Conservation (phyloP, 2,113 vertebrate species). For the Lagopus leucura region DNA sequence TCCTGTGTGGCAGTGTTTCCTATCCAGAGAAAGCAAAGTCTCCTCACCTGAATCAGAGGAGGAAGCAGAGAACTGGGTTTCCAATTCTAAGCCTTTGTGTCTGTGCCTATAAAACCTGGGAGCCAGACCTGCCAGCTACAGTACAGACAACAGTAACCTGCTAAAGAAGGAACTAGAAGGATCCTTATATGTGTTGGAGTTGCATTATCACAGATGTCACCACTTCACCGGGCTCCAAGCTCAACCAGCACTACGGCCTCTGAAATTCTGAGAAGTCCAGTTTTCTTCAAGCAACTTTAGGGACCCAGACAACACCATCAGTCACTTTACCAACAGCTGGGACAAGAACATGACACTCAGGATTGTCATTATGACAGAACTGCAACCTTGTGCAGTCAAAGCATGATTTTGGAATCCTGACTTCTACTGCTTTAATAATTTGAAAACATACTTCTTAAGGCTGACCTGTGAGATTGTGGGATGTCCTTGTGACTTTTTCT, state of each 20-base stretch:
- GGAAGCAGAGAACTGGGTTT: background rate
- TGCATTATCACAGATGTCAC: too few species aligned
- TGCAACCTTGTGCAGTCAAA: too few species aligned
- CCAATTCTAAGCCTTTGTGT: background rate
- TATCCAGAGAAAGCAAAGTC: background rate
- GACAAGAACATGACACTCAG: too few species aligned
- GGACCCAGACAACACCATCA: too few species aligned
- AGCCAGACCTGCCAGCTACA: fast-evolving
- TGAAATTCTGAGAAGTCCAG: background rate
- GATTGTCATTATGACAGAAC: too few species aligned
- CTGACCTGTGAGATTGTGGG: too few species aligned
- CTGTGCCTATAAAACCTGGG: background rate
- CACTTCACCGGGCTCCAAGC: too few species aligned
- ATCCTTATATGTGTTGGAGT: background rate
- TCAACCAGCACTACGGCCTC: background rate
- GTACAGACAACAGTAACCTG: background rate
- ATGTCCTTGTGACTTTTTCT: too few species aligned
- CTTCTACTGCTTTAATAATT: too few species aligned
- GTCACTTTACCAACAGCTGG: too few species aligned
- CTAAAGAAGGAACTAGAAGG: background rate
- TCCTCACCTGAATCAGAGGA: fast-evolving
- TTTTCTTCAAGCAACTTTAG: background rate
- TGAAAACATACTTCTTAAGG: too few species aligned
- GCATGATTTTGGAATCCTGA: too few species aligned
- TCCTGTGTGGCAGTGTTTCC: background rate